A percentile compares a stretch with the other conserved stretches of the same genome.
Conservation (phyloP, 2,888 invertebrate species). For the Xylota segnis region DNA sequence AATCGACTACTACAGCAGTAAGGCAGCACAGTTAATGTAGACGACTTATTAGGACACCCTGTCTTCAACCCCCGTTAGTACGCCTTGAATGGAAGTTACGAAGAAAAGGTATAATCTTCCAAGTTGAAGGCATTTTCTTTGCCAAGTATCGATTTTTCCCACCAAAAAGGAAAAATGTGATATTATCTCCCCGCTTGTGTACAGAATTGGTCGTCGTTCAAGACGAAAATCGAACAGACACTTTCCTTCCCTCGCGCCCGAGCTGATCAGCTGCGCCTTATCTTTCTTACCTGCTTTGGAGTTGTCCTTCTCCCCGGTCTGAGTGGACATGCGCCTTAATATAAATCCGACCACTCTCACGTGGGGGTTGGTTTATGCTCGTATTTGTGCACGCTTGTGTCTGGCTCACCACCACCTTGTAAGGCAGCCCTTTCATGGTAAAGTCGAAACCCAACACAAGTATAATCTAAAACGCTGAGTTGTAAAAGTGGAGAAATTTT, state of each 20-base stretch:
- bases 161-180: constrained; percentile 25
- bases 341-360: constrained; percentile 10
- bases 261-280: constrained; percentile 73
- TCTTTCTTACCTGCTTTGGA: constrained; percentile 69
- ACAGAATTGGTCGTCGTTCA: constrained; percentile 1
- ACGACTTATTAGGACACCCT: constrained; percentile 48
- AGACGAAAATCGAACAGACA: constrained; percentile 65
- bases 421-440: constrained; percentile 49
- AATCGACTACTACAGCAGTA: constrained; percentile 52
- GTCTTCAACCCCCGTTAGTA: constrained; percentile 18
- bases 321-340: constrained; percentile 63
- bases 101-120: constrained; percentile 44
- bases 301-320: constrained; percentile 66
- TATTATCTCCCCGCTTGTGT: constrained; percentile 27
- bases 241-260: constrained; percentile 40
- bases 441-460: constrained; percentile 64
- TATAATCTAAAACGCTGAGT: constrained; percentile 57
- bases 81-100: constrained; percentile 56
- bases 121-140: constrained; percentile 30
- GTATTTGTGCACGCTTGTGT: constrained; percentile 39
- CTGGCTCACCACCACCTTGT: constrained; percentile 56
- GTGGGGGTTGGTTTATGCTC: constrained; percentile 4
- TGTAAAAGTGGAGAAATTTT: constrained; percentile 64
- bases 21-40: constrained; percentile 23
- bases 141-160: constrained; percentile 68